Evolutionary conservation across 2,888 invertebrate genomes (phyloP).

Genomic region (Drosophila leonis): DNA sequence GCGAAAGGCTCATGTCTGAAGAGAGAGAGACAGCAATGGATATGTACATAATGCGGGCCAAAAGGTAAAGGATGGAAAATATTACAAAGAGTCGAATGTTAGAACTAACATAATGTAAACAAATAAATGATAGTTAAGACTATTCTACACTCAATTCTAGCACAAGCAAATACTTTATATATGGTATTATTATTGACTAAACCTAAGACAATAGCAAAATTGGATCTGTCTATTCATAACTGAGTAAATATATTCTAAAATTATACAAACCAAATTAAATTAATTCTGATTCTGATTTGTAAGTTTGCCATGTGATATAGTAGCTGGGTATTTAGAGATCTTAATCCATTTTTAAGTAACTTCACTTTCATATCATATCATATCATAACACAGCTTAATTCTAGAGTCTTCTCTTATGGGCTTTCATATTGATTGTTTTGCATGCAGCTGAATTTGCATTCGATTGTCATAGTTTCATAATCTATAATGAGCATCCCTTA

Average conservation of each 20-base stretch:
- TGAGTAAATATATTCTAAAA: neutral
- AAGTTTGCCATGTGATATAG: neutral
- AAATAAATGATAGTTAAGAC: too few species aligned
- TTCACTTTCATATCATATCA: too few species aligned
- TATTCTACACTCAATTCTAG: neutral
- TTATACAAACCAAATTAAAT: too few species aligned
- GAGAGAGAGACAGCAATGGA: neutral
- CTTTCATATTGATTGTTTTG: neutral
- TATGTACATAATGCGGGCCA: constrained; percentile 8
- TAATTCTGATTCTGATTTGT: rapidly evolving
- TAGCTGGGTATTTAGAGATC: neutral
- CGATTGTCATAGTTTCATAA: constrained; percentile 2
- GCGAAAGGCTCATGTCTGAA: neutral
- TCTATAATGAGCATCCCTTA: neutral
- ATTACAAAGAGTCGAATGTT: neutral
- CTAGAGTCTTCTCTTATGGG: neutral
- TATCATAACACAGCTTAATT: neutral
- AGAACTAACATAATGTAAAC: too few species aligned
- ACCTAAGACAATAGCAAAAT: too few species aligned
- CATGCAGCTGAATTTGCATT: neutral
- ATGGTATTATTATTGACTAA: neutral
- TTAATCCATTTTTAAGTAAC: neutral
- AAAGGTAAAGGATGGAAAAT: constrained; percentile 10
- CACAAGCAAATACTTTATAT: neutral
- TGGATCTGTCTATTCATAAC: too few species aligned